Percentiles rank a stretch among this genome's conserved stretches.
Conservation (phyloP, 2,113 vertebrate genomes). For the Scophthalmus maximus region DNA sequence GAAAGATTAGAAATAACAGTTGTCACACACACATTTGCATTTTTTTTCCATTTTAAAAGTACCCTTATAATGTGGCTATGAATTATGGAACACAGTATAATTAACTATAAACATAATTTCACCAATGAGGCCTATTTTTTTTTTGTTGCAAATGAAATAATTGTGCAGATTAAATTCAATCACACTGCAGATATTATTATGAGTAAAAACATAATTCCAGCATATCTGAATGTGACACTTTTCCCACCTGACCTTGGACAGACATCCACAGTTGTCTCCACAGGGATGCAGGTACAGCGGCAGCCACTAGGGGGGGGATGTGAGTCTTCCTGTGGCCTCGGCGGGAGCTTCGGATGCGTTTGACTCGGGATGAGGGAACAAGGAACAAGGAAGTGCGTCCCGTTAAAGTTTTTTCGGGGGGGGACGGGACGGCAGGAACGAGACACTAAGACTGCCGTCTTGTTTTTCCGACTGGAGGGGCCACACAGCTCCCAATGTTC, state of each 20-base stretch:
- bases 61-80: no score
- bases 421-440: slow-evolving; percentile 10
- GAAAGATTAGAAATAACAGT: no score
- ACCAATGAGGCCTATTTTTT: no score
- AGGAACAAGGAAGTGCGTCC: slow-evolving; percentile 16
- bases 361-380: slow-evolving; percentile 9
- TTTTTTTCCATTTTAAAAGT: no score
- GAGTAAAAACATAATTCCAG: no score
- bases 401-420: slow-evolving; percentile 27
- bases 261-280: no score
- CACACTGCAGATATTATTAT: no score
- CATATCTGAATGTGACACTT: not conserved
- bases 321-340: slow-evolving; percentile 49
- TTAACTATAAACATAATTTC: no score
- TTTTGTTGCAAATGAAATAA: no score
- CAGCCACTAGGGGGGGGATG: slow-evolving; percentile 75
- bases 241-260: not conserved
- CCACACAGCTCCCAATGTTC: slow-evolving; percentile 55
- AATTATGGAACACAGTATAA: no score
- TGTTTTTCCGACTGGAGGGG: slow-evolving; percentile 41
- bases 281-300: slow-evolving; percentile 3
- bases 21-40: no score
- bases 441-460: slow-evolving; percentile 30
- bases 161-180: no score
- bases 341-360: slow-evolving; percentile 20